Percentiles rank a stretch among this genome's conserved stretches.
Conservation (phyloP, 2,888 invertebrate genomes). For the Imbricaverruca yamaguchii region DNA sequence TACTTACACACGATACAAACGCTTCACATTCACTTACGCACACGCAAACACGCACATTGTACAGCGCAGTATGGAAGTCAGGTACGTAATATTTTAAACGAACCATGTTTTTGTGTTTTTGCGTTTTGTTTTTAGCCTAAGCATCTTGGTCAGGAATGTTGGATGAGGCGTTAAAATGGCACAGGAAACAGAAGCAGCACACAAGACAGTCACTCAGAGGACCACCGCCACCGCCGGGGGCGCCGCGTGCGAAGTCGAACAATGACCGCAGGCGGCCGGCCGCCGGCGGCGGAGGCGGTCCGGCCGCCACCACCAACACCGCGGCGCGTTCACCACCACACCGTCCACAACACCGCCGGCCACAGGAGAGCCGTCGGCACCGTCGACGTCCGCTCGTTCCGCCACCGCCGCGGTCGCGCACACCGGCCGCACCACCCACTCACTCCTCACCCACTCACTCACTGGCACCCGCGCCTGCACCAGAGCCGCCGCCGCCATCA, state of each 20-base stretch:
- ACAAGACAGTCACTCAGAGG: background rate
- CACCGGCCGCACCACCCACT: background rate
- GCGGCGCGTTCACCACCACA: too few relatives aligned
- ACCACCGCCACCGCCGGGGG: too few relatives aligned
- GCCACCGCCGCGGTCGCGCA: background rate
- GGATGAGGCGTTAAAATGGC: background rate
- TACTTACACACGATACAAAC: background rate
- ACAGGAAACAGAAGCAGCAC: background rate
- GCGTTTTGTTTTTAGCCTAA: background rate
- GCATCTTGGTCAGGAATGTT: background rate
- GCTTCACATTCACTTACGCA: background rate
- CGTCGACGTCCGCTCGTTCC: background rate
- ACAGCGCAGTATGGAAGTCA: background rate
- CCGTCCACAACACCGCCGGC: background rate
- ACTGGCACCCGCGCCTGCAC: background rate
- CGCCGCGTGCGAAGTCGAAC: too few relatives aligned
- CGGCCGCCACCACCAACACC: too few relatives aligned
- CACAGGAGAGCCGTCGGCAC: background rate
- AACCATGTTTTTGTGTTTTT: conserved; percentile 3
- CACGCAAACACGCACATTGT: background rate
- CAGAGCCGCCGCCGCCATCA: background rate
- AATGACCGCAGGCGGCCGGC: too few relatives aligned
- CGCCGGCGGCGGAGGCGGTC: too few relatives aligned
- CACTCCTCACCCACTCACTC: background rate
- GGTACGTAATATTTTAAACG: conserved; percentile 9